Percentiles rank a stretch among this genome's conserved stretches.
These are phyloP conservation scores for Charina bottae DNA, from an alignment of 2,113 vertebrate species.

Conservation along the genomic window DNA sequence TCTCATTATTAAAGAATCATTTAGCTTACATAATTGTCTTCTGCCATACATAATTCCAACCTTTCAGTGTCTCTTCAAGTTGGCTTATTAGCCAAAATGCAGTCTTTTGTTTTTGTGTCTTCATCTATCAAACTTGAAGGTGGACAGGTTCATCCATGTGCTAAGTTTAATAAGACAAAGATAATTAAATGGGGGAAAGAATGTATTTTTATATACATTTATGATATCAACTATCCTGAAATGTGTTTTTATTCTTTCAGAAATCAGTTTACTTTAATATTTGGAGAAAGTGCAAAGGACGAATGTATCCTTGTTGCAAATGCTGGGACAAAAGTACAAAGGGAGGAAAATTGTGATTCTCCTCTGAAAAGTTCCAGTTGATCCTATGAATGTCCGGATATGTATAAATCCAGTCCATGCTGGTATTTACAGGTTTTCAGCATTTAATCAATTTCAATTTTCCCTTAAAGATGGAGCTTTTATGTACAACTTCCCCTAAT, in stretches of 20 bases:
- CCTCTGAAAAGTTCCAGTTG: too few relatives aligned
- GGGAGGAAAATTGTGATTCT: background rate
- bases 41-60: conserved; percentile 72
- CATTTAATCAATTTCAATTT: background rate
- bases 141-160: conserved; percentile 41
- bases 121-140: conserved; percentile 60
- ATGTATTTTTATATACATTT: conserved; percentile 50
- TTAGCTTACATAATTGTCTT: conserved; percentile 73
- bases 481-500: background rate
- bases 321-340: background rate
- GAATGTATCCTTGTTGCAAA: background rate
- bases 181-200: conserved; percentile 17
- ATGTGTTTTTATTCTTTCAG: conserved; percentile 58
- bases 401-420: background rate
- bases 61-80: conserved; percentile 71
- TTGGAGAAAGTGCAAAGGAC: background rate
- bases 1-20: conserved; percentile 75
- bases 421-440: background rate
- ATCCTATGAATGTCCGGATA: background rate
- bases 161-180: background rate
- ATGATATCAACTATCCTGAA: conserved; percentile 64
- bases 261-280: conserved; percentile 11
- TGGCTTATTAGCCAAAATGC: conserved; percentile 72
- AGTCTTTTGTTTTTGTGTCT: conserved; percentile 63
- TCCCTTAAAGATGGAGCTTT: background rate